Percentiles rank a stretch among this genome's conserved stretches.
Evolutionary conservation across 2,113 vertebrate species (phyloP).

Genomic region (Sminthopsis crassicaudata): DNA sequence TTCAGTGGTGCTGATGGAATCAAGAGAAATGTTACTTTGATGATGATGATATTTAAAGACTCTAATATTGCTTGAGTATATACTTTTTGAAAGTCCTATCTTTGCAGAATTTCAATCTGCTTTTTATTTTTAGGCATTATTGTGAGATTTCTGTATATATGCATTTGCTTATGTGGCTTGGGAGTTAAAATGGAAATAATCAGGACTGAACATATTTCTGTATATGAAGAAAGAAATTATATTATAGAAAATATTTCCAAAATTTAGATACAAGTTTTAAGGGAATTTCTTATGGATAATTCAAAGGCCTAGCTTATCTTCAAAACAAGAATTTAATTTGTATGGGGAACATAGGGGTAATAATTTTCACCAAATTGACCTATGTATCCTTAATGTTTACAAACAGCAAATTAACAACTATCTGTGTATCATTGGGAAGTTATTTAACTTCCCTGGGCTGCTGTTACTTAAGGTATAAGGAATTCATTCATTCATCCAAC

Average conservation of each 20-base stretch:
- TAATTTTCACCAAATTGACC: not conserved
- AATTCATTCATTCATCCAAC: not conserved
- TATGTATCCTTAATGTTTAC: constrained; percentile 2
- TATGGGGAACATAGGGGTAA: not conserved
- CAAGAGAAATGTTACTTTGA: not conserved
- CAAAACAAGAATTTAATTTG: not conserved
- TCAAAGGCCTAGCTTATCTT: not conserved
- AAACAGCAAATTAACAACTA: constrained; percentile 14
- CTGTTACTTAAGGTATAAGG: not conserved
- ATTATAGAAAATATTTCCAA: constrained; percentile 31
- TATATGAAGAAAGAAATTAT: not conserved
- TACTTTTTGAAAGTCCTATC: not conserved
- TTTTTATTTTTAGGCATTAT: constrained; percentile 30
- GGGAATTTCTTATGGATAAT: constrained; percentile 15
- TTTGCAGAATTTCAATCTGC: not conserved
- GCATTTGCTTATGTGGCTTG: not conserved
- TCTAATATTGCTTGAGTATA: not conserved
- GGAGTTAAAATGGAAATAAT: constrained; percentile 21
- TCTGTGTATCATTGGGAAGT: not conserved
- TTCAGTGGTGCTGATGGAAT: not conserved
- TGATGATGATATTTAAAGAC: not conserved
- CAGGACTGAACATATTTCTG: constrained; percentile 26
- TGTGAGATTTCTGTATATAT: not conserved
- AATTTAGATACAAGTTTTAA: constrained; percentile 25
- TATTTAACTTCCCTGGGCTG: not conserved